Evolutionary conservation across 2,113 vertebrate species (phyloP), one percentile per base, ranked within the genome.

Genomic region (Charadrius vociferus): DNA sequence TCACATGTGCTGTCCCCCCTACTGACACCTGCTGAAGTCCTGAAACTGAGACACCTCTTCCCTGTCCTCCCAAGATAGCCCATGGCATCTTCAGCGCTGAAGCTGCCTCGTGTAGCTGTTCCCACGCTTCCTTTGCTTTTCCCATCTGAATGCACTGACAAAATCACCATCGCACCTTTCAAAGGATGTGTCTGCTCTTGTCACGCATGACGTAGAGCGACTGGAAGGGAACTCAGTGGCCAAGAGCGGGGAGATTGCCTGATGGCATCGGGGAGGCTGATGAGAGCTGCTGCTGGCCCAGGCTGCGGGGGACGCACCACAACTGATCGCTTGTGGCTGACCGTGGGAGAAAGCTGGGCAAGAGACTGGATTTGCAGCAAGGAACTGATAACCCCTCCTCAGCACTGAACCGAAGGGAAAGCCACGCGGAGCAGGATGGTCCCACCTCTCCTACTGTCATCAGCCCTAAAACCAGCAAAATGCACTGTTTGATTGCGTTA

Each of bases 371-470:
- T 21, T 12, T 77, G 36, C 41, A 58, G 56, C 27, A 18, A 55
- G 79, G 68, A 80, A 19, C 53, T 41, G 23, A 17, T 22, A 22
- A 58, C 14, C 37, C 29, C 23, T 59, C 61, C 45, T 45, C 16
- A 4, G 61, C 4, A 5, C 1, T 45, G 37, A n/a, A 12, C 47
- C 2, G 6, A 18, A 59, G 83, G 50, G 37, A 53, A 43, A 45
- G 23, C 45, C 27, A 9, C 1, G 0, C 0, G 0, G 73, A 66
- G 19, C 0, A 0, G 20, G 18, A 43, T 27, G 6, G 30, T 75
- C 37, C 59, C 39, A 32, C 22, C 16, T 52, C 47, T 67, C 65
- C 41, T 41, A 20, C 7, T 39, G 22, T 19, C 4, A 14, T 36
- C 59, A 34, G 34, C 45, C 27, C 52, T 24, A 29, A 36, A n/a